Conservation (phyloP, 2,888 invertebrate genomes). For the Mamestra brassicae region DNA sequence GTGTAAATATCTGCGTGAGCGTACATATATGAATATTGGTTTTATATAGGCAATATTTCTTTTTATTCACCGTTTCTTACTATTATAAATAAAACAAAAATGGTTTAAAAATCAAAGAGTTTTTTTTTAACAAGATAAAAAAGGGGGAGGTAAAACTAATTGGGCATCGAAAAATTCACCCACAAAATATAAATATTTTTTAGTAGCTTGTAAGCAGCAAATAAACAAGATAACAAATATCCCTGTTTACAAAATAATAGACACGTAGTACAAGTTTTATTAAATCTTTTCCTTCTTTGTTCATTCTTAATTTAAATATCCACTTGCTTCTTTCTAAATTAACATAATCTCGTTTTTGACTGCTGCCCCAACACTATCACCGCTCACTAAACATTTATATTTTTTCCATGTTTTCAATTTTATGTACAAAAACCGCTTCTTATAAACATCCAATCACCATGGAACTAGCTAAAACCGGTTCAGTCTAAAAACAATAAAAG, state of each 20-base stretch:
- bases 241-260: neutral
- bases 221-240: neutral
- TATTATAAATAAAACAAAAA: too few species aligned
- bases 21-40: too few species aligned
- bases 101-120: too few species aligned
- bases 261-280: neutral
- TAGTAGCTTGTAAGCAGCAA: too few species aligned
- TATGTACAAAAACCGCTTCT: conserved; percentile 22
- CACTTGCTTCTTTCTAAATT: conserved; percentile 11
- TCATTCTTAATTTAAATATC: neutral
- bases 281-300: neutral
- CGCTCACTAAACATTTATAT: conserved; percentile 4
- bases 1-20: too few species aligned
- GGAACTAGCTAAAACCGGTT: conserved; percentile 46
- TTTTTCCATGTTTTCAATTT: conserved; percentile 17
- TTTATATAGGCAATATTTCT: too few species aligned
- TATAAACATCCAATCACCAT: conserved; percentile 19
- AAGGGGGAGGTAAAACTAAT: too few species aligned
- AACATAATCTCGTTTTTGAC: conserved; percentile 26
- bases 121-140: too few species aligned
- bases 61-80: too few species aligned
- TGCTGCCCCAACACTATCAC: neutral
- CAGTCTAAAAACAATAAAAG: conserved; percentile 37
- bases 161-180: too few species aligned
- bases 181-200: too few species aligned